phyloP scores from a whole-genome alignment of 1,140 invertebrate genomes.

The Drosophila triauraria region DNA sequence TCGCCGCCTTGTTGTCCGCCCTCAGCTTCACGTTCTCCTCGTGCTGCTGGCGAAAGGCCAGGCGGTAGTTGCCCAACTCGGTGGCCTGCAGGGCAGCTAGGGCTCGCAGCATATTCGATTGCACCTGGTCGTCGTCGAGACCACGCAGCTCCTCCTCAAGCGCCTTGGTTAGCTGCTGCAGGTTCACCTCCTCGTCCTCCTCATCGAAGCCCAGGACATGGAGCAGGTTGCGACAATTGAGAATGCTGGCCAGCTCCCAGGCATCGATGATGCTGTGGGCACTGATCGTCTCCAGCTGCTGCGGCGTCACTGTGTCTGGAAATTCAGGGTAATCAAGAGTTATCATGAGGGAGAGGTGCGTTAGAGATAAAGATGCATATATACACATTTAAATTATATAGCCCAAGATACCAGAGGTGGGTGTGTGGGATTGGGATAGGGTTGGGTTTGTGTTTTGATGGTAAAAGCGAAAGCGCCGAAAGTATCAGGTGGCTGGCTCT shows the following conservation, averaged over 20 bases:
- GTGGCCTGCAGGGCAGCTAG: conserved; percentile 87
- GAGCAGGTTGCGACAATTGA: conserved; percentile 88
- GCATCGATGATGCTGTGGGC: conserved; percentile 88
- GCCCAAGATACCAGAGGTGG: conserved; percentile 65
- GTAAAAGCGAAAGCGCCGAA: conserved; percentile 39
- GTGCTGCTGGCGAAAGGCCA: conserved; percentile 88
- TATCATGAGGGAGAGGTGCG: not conserved
- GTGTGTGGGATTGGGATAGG: conserved; percentile 4
- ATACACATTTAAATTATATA: conserved; percentile 55
- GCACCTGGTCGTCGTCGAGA: conserved; percentile 57
- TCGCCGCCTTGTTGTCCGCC: conserved; percentile 91
- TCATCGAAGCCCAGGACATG: conserved; percentile 90
- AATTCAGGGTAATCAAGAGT: conserved; percentile 23
- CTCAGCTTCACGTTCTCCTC: conserved; percentile 92
- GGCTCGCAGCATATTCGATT: conserved; percentile 85
- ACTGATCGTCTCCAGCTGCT: conserved; percentile 79
- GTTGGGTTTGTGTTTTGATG: conserved; percentile 11
- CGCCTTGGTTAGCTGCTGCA: conserved; percentile 89
- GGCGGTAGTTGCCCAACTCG: conserved; percentile 87
- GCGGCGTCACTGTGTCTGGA: conserved; percentile 71
- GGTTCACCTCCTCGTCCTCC: conserved; percentile 87
- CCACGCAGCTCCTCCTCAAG: conserved; percentile 89
- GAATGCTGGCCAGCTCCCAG: conserved; percentile 90
- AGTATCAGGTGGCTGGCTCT: not conserved
- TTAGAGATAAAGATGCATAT: conserved; percentile 17